A percentile compares a stretch with the other conserved stretches of the same genome.
Conservation (phyloP, 1,140 invertebrate genomes). For the Drosophila pallidifrons region DNA sequence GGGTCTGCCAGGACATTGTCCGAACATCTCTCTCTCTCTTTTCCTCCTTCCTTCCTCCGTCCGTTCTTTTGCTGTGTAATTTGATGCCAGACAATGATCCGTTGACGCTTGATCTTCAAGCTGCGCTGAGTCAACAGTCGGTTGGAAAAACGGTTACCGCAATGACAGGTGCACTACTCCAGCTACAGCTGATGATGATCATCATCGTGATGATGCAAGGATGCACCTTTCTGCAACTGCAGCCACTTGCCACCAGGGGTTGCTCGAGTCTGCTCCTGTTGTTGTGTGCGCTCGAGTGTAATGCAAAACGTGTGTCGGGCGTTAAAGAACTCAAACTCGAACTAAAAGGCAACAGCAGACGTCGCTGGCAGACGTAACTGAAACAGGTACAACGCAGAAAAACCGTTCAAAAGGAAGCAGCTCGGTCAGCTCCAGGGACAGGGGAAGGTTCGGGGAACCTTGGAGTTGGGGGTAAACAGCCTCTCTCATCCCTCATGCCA, state of each 20-base stretch:
- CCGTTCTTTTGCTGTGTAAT: constrained; percentile 40
- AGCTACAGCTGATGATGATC: constrained; percentile 26
- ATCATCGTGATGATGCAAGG: constrained; percentile 63
- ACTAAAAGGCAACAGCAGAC: constrained; percentile 11
- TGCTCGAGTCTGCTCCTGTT: constrained; percentile 21
- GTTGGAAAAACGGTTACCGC: constrained; percentile 57
- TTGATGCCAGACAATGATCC: constrained; percentile 76
- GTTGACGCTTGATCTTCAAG: constrained; percentile 65
- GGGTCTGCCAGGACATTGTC: constrained; percentile 21
- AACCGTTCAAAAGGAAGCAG: neutral
- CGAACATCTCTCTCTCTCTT: neutral
- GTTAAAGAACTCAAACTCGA: constrained; percentile 28
- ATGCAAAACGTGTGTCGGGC: constrained; percentile 71
- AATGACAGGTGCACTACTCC: constrained; percentile 71
- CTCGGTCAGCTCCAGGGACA: too few species aligned
- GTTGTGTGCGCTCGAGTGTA: constrained; percentile 56
- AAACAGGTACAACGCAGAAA: constrained; percentile 11
- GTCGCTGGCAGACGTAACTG: too few species aligned
- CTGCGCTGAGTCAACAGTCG: constrained; percentile 29
- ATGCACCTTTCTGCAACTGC: constrained; percentile 78
- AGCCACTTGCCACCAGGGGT: constrained; percentile 44
- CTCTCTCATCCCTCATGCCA: constrained; percentile 28
- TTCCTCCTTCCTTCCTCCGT: neutral
- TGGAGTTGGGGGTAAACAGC: neutral
- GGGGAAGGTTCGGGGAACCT: too few species aligned